Conservation (phyloP, 2,888 invertebrate species). For the Teinopalpus imperialis region DNA sequence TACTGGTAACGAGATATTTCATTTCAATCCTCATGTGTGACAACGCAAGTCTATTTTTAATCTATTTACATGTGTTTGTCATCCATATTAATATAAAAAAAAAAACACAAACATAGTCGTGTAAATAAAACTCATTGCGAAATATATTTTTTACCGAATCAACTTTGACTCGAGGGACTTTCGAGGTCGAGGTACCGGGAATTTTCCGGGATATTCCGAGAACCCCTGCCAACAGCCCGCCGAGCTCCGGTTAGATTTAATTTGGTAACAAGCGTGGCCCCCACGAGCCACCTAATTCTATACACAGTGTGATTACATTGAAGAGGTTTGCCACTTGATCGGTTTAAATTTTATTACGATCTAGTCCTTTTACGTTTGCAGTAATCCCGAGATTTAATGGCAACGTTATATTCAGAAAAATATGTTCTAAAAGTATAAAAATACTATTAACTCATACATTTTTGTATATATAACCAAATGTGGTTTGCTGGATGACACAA, state of each 20-base stretch:
- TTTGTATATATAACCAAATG: too few relatives aligned
- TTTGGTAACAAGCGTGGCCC: constrained; percentile 31
- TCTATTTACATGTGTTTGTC: too few relatives aligned
- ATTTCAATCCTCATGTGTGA: too few relatives aligned
- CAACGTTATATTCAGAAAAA: too few relatives aligned
- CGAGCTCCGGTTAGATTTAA: constrained; percentile 41
- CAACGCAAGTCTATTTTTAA: too few relatives aligned
- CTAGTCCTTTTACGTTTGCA: too few relatives aligned
- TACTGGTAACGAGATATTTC: too few relatives aligned
- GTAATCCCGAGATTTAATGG: too few relatives aligned
- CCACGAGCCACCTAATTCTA: constrained; percentile 18
- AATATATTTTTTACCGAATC: constrained; percentile 12
- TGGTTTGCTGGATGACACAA: too few relatives aligned
- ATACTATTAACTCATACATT: too few relatives aligned
- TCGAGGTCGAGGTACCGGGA: constrained; percentile 23
- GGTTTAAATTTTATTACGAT: neutral
- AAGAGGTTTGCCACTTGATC: neutral
- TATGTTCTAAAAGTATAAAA: too few relatives aligned
- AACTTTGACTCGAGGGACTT: constrained; percentile 6
- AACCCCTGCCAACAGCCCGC: constrained; percentile 34
- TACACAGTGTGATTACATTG: constrained; percentile 8
- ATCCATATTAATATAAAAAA: too few relatives aligned
- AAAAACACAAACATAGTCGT: constrained; percentile 4
- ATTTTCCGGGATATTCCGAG: constrained; percentile 26
- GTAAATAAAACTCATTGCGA: constrained; percentile 8